These are phyloP conservation scores for Tuberolachnus salignus DNA, from an alignment of 2,888 invertebrate genomes.

Conservation along the genomic window DNA sequence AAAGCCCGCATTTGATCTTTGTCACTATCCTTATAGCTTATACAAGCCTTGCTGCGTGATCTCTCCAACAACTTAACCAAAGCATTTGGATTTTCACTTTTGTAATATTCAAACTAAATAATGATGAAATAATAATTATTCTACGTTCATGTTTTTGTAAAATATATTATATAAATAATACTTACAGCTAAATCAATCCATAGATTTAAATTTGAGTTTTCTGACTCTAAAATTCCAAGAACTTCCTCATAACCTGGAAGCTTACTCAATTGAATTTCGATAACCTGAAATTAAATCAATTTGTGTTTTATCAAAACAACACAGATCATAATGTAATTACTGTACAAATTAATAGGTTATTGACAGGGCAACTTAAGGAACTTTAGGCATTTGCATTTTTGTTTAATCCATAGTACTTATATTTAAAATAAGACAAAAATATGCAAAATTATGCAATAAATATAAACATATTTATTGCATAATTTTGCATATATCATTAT, in stretches of 20 bases:
- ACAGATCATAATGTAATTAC: no score
- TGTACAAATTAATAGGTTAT: no score
- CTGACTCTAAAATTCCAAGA: slow-evolving; percentile 90
- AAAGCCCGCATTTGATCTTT: slow-evolving; percentile 96
- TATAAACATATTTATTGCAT: no score
- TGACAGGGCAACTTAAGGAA: no score
- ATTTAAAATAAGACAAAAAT: no score
- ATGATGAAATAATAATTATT: slow-evolving; percentile 60
- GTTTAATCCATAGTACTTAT: no score
- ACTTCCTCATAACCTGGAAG: slow-evolving; percentile 96
- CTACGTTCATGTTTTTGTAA: neutral
- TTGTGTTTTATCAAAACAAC: no score
- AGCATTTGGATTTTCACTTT: slow-evolving; percentile 87
- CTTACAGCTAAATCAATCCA: slow-evolving; percentile 97
- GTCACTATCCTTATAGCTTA: slow-evolving; percentile 87
- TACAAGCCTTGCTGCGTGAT: slow-evolving; percentile 82
- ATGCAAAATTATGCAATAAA: no score
- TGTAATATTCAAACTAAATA: slow-evolving; percentile 90
- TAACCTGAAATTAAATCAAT: slow-evolving; percentile 71
- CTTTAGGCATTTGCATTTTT: no score
- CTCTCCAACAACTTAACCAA: slow-evolving; percentile 93
- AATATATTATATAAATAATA: slow-evolving; percentile 60
- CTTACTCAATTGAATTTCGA: slow-evolving; percentile 92
- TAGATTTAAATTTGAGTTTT: slow-evolving; percentile 87
- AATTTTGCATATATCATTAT: no score